Percentiles rank a stretch among this genome's conserved stretches.
These are phyloP conservation scores for Epizoanthus rinbou DNA, from an alignment of 92 coral and sea anemone species.

Conservation along the genomic window DNA sequence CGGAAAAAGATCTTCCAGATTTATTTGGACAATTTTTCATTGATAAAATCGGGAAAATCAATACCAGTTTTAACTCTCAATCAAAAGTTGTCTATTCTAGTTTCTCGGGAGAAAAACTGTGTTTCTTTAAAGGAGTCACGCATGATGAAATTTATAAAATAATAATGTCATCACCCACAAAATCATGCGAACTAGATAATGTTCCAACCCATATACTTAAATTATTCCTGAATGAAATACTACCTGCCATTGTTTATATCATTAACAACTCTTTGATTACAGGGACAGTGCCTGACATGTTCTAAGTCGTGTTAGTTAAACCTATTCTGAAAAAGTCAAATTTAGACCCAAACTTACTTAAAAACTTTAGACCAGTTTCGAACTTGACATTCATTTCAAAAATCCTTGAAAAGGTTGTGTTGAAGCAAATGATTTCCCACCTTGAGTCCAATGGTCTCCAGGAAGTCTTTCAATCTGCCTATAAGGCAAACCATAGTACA, in stretches of 20 bases:
- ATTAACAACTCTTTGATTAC: constrained; percentile 11
- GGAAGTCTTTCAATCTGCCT: too few relatives aligned
- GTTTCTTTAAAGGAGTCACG: constrained; percentile 9
- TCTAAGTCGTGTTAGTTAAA: constrained; percentile 5
- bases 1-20: constrained; percentile 3
- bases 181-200: constrained; percentile 17
- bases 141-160: constrained; percentile 17
- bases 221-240: constrained; percentile 3
- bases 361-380: constrained; percentile 20
- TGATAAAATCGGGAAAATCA: constrained; percentile 3
- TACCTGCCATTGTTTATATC: constrained; percentile 13
- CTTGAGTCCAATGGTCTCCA: too few relatives aligned
- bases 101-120: not conserved
- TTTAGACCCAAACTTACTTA: constrained; percentile 18
- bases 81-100: constrained; percentile 5
- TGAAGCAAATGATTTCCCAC: too few relatives aligned
- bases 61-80: not conserved
- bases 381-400: not conserved
- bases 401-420: too few relatives aligned
- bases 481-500: too few relatives aligned
- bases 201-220: constrained; percentile 11
- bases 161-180: constrained; percentile 13
- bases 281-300: constrained; percentile 15
- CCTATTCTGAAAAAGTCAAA: constrained; percentile 12
- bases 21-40: constrained; percentile 7